Evolutionary conservation across 1,140 invertebrate genomes (phyloP), one percentile per base, ranked within the genome.

Genomic region (Drosophila pandora): DNA sequence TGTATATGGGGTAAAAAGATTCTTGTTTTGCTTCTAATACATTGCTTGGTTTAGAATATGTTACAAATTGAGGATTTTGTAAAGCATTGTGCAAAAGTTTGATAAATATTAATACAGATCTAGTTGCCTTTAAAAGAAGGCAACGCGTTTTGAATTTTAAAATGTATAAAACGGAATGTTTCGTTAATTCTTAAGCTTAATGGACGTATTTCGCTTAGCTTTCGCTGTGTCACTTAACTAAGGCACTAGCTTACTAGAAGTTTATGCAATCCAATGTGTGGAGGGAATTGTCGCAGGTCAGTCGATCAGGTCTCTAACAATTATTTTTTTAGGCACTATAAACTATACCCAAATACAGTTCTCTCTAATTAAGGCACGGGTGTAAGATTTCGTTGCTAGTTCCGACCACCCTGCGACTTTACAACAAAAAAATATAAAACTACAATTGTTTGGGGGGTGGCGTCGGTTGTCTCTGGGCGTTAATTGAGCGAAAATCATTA

Each of bases 351-450:
- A 50, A 63, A 52, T 21, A 56, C 52, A 70, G 61, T 59, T 70
- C 39, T 88, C 28, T 83, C 63, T 88, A 88, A 88, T 87, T 88
- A 87, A 87, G 83, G 83, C 83, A 87, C 83, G 63, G 70, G 59
- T 75, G 68, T 77, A 59, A 52, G 45, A 63, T 57, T 54, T 67
- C 56, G 63, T 75, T 79, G 47, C 58, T 65, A 83, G 49, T 79
- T 75, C 45, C 71, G 37, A 62, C 73, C 48, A 73, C 68, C 74
- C 79, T 69, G 81, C 80, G 67, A 73, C 79, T 54, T 56, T 57
- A 23, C 43, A 52, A 30, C 41, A 54, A 58, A 45, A 17, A 25
- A 48, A 50, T 17, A 34, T 25, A 21, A 50, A 53, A 47, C 39
- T 50, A 58, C 45, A 56, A 57, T 71, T 39, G 41, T 21, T 22